A percentile compares a stretch with the other conserved stretches of the same genome.
phyloP scores from a whole-genome alignment of 37 sponge, comb jelly and placozoan genomes.

The Agelas oroides region DNA sequence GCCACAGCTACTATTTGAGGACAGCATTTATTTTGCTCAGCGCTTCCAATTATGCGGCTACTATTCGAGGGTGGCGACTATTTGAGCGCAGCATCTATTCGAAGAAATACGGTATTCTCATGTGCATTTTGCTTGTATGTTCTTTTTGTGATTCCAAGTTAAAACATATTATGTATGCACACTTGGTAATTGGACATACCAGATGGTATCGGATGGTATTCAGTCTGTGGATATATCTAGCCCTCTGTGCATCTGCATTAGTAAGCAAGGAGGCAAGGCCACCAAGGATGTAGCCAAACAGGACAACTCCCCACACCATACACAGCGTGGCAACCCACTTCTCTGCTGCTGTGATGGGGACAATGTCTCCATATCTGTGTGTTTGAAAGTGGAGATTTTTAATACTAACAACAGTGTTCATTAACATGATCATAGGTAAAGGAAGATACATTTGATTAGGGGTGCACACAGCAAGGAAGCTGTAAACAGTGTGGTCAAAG shows the following conservation, averaged over 20 bases:
- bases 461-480: background rate
- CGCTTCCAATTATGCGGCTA: too few relatives aligned
- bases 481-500: too few relatives aligned
- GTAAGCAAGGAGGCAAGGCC: conserved; percentile 68
- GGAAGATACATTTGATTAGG: background rate
- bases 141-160: too few relatives aligned
- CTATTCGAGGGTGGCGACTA: too few relatives aligned
- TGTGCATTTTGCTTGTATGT: too few relatives aligned
- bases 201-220: conserved; percentile 50
- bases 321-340: conserved; percentile 63
- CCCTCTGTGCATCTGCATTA: conserved; percentile 60
- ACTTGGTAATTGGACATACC: background rate
- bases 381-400: background rate
- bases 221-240: conserved; percentile 66
- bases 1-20: too few relatives aligned
- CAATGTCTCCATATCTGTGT: conserved; percentile 80
- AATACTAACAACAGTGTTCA: background rate
- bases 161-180: too few relatives aligned
- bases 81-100: too few relatives aligned
- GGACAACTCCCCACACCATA: conserved; percentile 70
- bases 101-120: too few relatives aligned
- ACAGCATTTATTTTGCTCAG: too few relatives aligned
- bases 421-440: background rate
- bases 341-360: conserved; percentile 57
- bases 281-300: conserved; percentile 83